Conservation (phyloP, 2,113 vertebrate species). For the Rallus limicola region DNA sequence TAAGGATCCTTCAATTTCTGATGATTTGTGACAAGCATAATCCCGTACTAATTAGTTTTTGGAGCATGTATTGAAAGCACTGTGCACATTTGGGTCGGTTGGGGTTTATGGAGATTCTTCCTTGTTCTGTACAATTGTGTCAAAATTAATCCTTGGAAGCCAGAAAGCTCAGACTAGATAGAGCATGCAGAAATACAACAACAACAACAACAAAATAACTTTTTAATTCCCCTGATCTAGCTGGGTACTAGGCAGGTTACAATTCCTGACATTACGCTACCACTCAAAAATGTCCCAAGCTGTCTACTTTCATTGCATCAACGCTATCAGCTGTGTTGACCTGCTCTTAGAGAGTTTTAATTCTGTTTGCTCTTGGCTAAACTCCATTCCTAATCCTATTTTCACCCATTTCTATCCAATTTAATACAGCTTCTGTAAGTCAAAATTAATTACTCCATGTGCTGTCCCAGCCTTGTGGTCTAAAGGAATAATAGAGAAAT, state of each 20-base stretch:
- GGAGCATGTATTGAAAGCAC: constrained; percentile 34
- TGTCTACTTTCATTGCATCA: constrained; percentile 23
- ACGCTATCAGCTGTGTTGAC: constrained; percentile 16
- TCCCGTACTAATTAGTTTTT: constrained; percentile 70
- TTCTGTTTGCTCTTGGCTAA: constrained; percentile 72
- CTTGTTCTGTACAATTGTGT: constrained; percentile 50
- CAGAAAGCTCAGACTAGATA: constrained; percentile 29
- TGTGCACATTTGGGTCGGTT: neutral
- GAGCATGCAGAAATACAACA: neutral
- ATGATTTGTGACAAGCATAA: constrained; percentile 55
- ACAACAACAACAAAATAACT: neutral
- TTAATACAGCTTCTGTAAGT: constrained; percentile 75
- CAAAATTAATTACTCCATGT: constrained; percentile 72
- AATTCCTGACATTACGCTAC: neutral
- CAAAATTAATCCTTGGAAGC: constrained; percentile 47
- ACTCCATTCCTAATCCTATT: constrained; percentile 77
- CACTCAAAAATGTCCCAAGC: constrained; percentile 1
- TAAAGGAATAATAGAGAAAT: neutral
- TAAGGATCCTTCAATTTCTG: neutral
- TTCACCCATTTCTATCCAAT: constrained; percentile 75
- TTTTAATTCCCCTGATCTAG: neutral
- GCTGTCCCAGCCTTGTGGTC: neutral
- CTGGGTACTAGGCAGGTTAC: neutral
- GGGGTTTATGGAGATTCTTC: neutral
- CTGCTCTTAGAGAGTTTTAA: constrained; percentile 43